Conservation (phyloP, 2,797 vertebrate species). For the Molossus alvarezi region DNA sequence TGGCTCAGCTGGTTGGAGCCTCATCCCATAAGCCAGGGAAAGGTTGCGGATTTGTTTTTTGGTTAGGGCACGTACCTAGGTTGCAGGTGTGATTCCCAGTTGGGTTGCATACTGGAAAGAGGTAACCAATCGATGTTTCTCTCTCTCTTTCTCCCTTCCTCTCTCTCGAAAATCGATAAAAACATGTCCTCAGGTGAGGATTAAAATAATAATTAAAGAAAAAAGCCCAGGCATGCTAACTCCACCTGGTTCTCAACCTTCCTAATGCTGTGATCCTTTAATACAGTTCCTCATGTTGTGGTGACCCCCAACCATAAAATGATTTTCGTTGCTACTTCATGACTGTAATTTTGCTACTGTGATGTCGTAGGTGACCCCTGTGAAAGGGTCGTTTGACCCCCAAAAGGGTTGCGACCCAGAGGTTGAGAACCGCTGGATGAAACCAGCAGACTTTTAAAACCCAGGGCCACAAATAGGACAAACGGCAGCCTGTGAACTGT, state of each 20-base stretch:
- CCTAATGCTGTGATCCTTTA: too few species aligned
- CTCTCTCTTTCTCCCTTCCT: too few species aligned
- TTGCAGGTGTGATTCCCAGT: neutral
- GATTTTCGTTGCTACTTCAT: too few species aligned
- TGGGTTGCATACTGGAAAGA: neutral
- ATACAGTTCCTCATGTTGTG: too few species aligned
- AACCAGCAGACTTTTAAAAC: neutral
- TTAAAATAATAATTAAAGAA: neutral
- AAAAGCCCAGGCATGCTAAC: neutral
- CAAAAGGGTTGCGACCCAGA: too few species aligned
- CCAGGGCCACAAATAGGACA: neutral
- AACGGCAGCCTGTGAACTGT: neutral
- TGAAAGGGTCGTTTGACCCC: too few species aligned
- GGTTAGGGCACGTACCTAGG: neutral
- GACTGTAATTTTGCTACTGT: too few species aligned
- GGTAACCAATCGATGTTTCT: neutral
- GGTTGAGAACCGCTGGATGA: neutral
- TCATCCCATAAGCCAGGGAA: neutral
- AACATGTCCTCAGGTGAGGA: too few species aligned
- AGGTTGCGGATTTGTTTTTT: too few species aligned
- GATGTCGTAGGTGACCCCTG: too few species aligned
- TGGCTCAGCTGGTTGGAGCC: neutral
- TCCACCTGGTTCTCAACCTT: neutral
- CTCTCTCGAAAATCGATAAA: too few species aligned
- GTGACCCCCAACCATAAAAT: too few species aligned